phyloP scores from a whole-genome alignment of 2,888 invertebrate species.

The Eueremaeus valkanovi region DNA sequence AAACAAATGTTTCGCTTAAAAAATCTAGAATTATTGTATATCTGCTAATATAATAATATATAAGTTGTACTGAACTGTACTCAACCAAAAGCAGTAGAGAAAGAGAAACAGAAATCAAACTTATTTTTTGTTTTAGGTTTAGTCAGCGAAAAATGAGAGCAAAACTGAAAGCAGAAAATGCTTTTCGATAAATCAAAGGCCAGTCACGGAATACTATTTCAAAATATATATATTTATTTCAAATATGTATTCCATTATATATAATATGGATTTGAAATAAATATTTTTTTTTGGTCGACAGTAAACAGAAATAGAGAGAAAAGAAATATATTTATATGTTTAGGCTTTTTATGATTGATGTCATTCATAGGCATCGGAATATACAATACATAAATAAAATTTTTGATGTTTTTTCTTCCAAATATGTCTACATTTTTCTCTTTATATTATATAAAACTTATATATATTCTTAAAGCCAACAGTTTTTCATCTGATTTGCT shows the following conservation, averaged over 20 bases:
- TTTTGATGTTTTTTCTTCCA: not conserved
- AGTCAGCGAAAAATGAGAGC: not conserved
- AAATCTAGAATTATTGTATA: not conserved
- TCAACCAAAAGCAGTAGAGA: not conserved
- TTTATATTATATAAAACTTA: not conserved
- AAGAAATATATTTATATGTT: not conserved
- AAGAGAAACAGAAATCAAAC: not conserved
- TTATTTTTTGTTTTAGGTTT: not conserved
- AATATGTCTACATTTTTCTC: not conserved
- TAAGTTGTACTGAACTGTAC: not conserved
- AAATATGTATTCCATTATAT: not conserved
- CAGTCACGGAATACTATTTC: not conserved
- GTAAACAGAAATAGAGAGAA: not conserved
- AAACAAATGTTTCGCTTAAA: not conserved
- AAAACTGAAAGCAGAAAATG: not conserved
- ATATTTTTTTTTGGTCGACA: not conserved
- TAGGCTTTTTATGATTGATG: not conserved
- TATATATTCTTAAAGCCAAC: not conserved
- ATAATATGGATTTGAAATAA: not conserved
- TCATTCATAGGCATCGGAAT: not conserved
- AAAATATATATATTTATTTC: not conserved
- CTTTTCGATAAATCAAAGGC: not conserved
- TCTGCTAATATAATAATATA: not conserved
- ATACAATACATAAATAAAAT: not conserved
- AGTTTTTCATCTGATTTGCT: too few species aligned